phyloP scores from a whole-genome alignment of 1,140 invertebrate genomes.

The Ephestia elutella region DNA sequence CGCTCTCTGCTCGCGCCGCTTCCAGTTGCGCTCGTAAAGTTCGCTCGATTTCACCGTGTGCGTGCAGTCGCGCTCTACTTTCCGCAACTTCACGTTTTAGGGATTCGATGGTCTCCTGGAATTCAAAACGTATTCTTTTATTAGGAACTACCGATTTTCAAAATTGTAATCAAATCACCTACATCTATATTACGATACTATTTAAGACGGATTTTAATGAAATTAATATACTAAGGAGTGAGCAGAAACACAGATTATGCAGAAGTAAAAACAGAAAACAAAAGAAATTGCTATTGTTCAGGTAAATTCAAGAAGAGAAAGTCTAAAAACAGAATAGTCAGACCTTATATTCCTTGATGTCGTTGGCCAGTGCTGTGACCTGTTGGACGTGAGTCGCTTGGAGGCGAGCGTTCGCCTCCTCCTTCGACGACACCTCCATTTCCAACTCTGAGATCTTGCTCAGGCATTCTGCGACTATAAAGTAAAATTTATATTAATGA shows the following conservation, averaged over 20 bases:
- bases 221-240: no score
- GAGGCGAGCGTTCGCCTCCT: slow-evolving; percentile 62
- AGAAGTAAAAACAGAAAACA: no score
- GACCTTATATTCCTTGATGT: slow-evolving; percentile 68
- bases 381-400: slow-evolving; percentile 57
- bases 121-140: slow-evolving; percentile 10
- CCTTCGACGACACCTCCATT: slow-evolving; percentile 64
- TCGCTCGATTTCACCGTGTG: slow-evolving; percentile 61
- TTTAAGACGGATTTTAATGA: no score
- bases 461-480: slow-evolving; percentile 71
- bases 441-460: slow-evolving; percentile 72
- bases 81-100: slow-evolving; percentile 68
- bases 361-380: slow-evolving; percentile 53
- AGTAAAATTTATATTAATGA: background rate
- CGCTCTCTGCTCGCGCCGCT: slow-evolving; percentile 51
- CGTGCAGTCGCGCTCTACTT: slow-evolving; percentile 54
- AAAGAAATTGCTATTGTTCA: no score
- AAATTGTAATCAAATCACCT: no score
- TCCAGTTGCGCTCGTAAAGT: slow-evolving; percentile 60
- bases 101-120: slow-evolving; percentile 63
- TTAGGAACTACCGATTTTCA: no score
- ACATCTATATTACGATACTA: no score
- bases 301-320: no score
- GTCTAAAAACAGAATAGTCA: background rate
- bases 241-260: no score